Conservation (phyloP, 2,797 vertebrate species). For the Poeciliopsis paucimaculata region DNA sequence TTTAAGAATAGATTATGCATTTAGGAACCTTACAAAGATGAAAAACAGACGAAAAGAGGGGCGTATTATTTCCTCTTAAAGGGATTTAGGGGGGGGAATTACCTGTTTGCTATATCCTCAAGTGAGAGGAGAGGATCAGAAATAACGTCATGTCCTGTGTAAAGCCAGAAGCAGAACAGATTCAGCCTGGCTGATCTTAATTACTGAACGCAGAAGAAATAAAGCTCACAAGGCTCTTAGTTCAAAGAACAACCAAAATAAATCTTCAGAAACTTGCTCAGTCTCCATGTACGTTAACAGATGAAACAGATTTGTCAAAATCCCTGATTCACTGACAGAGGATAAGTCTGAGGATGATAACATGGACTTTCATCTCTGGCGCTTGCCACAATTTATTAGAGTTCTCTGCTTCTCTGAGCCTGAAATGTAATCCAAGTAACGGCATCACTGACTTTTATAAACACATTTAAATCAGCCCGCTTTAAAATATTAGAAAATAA, state of each 20-base stretch:
- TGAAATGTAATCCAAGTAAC: not conserved
- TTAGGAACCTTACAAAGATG: not conserved
- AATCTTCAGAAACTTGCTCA: not conserved
- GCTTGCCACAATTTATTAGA: not conserved
- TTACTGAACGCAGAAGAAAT: not conserved
- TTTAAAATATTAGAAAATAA: not conserved
- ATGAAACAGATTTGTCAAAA: constrained; percentile 9
- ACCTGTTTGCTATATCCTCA: constrained; percentile 1
- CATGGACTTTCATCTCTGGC: not conserved
- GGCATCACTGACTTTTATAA: not conserved
- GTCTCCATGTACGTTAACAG: not conserved
- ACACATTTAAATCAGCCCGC: not conserved
- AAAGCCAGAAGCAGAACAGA: not conserved
- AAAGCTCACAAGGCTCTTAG: not conserved
- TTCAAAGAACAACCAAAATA: constrained; percentile 8
- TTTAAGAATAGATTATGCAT: not conserved
- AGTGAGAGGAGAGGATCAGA: constrained; percentile 14
- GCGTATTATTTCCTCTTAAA: not conserved
- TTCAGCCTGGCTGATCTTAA: constrained; percentile 7
- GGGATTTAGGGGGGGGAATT: constrained; percentile 12
- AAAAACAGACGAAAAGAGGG: not conserved
- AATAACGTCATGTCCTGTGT: constrained; percentile 10
- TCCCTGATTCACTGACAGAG: not conserved
- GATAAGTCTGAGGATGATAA: constrained; percentile 2
- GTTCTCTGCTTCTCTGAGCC: not conserved